Percentiles rank a stretch among this genome's conserved stretches.
Conservation (phyloP, 2,113 vertebrate genomes). For the Heterotis niloticus region DNA sequence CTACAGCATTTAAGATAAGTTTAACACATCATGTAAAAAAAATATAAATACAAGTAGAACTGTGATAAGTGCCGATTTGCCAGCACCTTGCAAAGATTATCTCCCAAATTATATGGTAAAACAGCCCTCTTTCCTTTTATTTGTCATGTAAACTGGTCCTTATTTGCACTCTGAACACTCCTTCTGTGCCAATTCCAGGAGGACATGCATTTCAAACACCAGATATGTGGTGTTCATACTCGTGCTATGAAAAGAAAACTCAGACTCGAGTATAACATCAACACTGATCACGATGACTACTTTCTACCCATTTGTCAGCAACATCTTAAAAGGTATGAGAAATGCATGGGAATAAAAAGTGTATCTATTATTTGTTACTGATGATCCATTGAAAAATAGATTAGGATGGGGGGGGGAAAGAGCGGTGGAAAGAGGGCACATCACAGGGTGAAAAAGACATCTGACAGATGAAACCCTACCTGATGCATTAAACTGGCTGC, state of each 20-base stretch:
- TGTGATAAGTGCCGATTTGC: not conserved
- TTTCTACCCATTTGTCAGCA: not conserved
- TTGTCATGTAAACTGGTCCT: slow-evolving; percentile 32
- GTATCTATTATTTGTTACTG: not conserved
- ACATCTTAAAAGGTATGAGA: not conserved
- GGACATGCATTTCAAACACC: slow-evolving; percentile 44
- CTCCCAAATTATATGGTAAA: not conserved
- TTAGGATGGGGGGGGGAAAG: not conserved
- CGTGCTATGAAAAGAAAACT: slow-evolving; percentile 28
- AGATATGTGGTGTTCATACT: slow-evolving; percentile 38
- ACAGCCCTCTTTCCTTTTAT: not conserved
- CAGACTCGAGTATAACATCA: slow-evolving; percentile 33
- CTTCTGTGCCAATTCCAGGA: slow-evolving; percentile 43
- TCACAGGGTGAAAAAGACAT: not conserved
- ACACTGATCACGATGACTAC: slow-evolving; percentile 28
- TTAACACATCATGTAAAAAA: not conserved
- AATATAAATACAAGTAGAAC: not conserved
- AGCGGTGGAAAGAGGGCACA: not conserved
- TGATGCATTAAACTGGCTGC: slow-evolving; percentile 94
- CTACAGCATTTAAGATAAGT: not conserved
- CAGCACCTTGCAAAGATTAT: not conserved
- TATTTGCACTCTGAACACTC: slow-evolving; percentile 37
- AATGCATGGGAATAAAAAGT: slow-evolving; percentile 21
- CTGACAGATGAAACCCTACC: slow-evolving; percentile 70
- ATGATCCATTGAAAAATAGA: not conserved